Evolutionary conservation across 1,140 invertebrate genomes (phyloP), one percentile per base, ranked within the genome.

Genomic region (Drusus annulatus): DNA sequence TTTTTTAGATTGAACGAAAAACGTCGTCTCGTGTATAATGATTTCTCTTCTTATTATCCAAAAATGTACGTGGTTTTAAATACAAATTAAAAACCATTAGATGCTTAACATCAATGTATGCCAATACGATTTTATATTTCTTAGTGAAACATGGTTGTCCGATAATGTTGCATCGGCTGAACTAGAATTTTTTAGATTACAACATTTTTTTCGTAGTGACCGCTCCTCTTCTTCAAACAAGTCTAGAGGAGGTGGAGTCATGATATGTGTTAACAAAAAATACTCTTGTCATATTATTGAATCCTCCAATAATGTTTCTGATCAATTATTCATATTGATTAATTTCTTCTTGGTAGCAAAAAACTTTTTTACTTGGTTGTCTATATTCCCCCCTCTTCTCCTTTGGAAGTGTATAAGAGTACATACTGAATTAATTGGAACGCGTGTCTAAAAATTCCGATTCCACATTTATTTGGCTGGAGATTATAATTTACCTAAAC

Each of bases 401-500:
- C 56, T 19, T 8, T 58, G 7, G 56, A 60, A 13, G 23, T 60
- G 0, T 54, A 60, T 60, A 21, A 60, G 19, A n/a, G 4, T 19
- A 13, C 56, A 60, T 60, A 60, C 56, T 23, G 56, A 21, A 60
- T 23, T 15, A 23, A 19, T n/a, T 21, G 8, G 56, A 60, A 19
- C 56, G 17, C 10, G 56, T 23, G 8, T n/a, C 36, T 68, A 21
- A 25, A n/a, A 36, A 50, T 13, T 1, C 25, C 2, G 15, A 28
- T 68, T 31, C 63, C 25, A 28, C 13, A 4, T 52, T 52, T 74
- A 23, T 60, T 23, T 60, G 56, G n/a, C n/a, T 60, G 56, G 56
- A 3, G 56, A 60, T 60, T 60, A 69, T 69, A 69, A n/a, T n/a
- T n/a, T n/a, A n/a, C n/a, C n/a, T n/a, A n/a, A n/a, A n/a, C n/a